Evolutionary conservation across 2,888 invertebrate genomes (phyloP).

Genomic region (Callinectes sapidus): DNA sequence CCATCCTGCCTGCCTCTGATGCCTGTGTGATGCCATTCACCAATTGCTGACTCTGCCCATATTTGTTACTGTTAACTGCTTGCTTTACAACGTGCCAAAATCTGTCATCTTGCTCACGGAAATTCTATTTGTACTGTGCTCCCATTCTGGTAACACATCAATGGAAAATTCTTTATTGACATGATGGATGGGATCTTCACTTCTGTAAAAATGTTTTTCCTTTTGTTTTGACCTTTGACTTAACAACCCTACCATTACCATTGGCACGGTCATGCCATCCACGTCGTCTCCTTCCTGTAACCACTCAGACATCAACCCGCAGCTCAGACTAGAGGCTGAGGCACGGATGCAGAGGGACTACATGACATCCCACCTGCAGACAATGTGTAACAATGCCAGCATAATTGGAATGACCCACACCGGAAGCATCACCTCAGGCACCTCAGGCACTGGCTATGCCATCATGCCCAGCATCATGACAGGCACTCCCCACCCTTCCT

Average conservation of each 20-base stretch:
- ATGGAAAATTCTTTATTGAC: neutral
- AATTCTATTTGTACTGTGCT: conserved; percentile 34
- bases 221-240: neutral
- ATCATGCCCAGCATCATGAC: conserved; percentile 64
- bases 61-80: conserved; percentile 52
- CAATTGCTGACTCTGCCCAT: conserved; percentile 62
- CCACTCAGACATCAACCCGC: conserved; percentile 61
- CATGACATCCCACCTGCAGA: conserved; percentile 49
- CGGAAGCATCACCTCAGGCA: conserved; percentile 64
- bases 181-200: conserved; percentile 16
- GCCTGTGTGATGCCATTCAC: conserved; percentile 65
- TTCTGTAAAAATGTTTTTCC: conserved; percentile 17
- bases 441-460: conserved; percentile 44
- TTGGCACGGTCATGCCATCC: neutral
- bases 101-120: conserved; percentile 54
- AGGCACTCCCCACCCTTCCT: conserved; percentile 63
- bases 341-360: conserved; percentile 64
- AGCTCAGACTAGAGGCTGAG: conserved; percentile 64
- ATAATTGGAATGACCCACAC: conserved; percentile 34
- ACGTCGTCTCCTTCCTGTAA: neutral
- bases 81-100: conserved; percentile 64
- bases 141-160: neutral
- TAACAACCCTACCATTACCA: conserved; percentile 11
- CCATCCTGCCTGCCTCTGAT: conserved; percentile 65
- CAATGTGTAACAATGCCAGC: conserved; percentile 52